Base-by-base conservation (phyloP, 2,888 invertebrate genomes). In the Tachina grossa region DNA sequence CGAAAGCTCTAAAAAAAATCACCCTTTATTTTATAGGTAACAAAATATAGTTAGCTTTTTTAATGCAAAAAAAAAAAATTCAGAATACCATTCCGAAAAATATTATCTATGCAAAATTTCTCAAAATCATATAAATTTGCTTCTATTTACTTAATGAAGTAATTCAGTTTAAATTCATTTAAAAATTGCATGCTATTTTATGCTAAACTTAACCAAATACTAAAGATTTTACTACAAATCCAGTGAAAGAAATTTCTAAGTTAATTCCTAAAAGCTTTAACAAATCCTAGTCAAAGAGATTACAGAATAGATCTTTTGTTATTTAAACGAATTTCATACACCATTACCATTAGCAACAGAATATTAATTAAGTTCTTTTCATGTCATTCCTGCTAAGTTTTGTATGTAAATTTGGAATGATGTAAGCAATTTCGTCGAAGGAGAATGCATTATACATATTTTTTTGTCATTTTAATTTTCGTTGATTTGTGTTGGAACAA, bases 401-500 rank as follows among this genome's bases (percentile, higher is more conserved):
- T 22, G n/a, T 66, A 53, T 59, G 72, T 31, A 6, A 69, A 59
- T 76, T 65, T 49, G n/a, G 22, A 72, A 61, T 59, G 76, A 72
- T 81, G 76, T 57, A 31, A 31, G 31, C 59, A 77, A 72, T 78
- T 81, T 75, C 75, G 49, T 31, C 11, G 39, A 69, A 61, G 61
- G 53, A 75, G 75, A 75, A 53, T 75, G 47, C 3, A 49, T n/a
- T 74, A n/a, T 75, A 22, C 22, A 22, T 65, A 4, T 22, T 77
- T 55, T 71, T 72, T 31, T 49, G 11, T 59, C 57, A 39, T 49
- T 68, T 59, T 78, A 83, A 83, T 83, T 85, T 79, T 69, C 77
- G 76, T 85, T 83, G 79, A 80, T 79, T 83, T 80, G 71, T 83
- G 79, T 80, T 85, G 65, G 83, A 80, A 85, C 76, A 85, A 80